These are phyloP conservation scores for Astropecten irregularis DNA, from an alignment of 53 echinoderm and acorn worm genomes.

Conservation along the genomic window DNA sequence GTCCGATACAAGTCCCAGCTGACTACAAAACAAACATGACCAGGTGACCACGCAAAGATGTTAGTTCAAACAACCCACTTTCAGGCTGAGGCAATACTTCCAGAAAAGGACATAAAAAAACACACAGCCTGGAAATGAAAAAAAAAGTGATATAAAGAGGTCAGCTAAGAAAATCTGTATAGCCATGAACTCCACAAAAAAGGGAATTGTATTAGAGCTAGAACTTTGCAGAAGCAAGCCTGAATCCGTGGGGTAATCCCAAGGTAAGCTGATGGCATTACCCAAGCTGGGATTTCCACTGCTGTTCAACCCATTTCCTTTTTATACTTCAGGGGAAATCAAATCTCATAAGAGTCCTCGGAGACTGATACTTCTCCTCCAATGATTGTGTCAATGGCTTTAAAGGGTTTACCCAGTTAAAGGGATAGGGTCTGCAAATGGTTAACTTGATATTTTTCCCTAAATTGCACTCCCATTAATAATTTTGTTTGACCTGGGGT, in stretches of 20 bases:
- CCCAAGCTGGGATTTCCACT: conserved; percentile 22
- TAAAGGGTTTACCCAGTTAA: conserved; percentile 29
- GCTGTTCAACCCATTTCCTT: background rate
- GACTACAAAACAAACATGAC: background rate
- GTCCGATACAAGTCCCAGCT: background rate
- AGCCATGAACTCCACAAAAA: too few relatives aligned
- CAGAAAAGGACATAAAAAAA: too few relatives aligned
- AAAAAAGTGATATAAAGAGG: too few relatives aligned
- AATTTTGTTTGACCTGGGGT: too few relatives aligned
- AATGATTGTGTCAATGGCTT: background rate
- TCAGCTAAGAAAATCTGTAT: too few relatives aligned
- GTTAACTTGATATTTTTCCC: too few relatives aligned
- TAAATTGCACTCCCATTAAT: too few relatives aligned
- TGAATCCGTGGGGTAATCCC: conserved; percentile 28
- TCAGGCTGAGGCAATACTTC: background rate
- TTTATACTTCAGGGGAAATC: background rate
- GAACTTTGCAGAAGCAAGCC: background rate
- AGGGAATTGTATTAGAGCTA: too few relatives aligned
- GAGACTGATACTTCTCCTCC: background rate
- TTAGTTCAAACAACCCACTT: background rate
- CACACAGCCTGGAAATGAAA: too few relatives aligned
- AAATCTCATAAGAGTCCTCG: background rate
- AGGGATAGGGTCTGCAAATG: too few relatives aligned
- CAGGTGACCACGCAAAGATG: background rate
- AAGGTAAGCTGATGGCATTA: background rate